Base-by-base conservation (phyloP, 2,797 vertebrate genomes). In the Tarsius wallacei region DNA sequence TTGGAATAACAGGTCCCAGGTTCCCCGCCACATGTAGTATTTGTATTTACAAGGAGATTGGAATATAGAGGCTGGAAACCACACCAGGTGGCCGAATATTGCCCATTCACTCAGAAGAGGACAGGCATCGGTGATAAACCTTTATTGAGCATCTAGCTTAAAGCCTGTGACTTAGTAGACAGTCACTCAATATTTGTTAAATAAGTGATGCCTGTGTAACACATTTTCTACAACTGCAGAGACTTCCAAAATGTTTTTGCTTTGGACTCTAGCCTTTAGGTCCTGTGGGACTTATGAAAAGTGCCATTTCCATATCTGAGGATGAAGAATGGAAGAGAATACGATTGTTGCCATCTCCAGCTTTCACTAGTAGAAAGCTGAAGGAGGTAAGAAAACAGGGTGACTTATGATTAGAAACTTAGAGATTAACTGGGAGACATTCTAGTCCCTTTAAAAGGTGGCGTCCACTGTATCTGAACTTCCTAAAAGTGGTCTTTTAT, bases 321-420 rank as follows among this genome's bases (percentile, higher is more conserved):
- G 97, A 99, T 0, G 98, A 99, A 0, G 95, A 98, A 0, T 99
- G 99, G 99, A 99, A 98, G 88, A 98, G 98, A 91, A 53, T 99
- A 55, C 96, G 98, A 0, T 98, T 98, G 0, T 74, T 99, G 94
- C 97, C 99, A 61, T 98, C 98, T 0, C 98, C 99, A 55, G 97
- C 98, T n/a, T 99, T 99, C 98, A 98, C 98, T 93, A 99, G 98
- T 2, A 98, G 98, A 55, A 99, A 98, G 28, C 98, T 99, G 10
- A 99, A 99, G 94, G 98, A 99, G 98, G 99, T 99, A 98, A 98
- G 85, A 4, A 84, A 87, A 59, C 12, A 59, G 51, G 14, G 91
- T 14, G 15, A 49, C 1, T 61, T 57, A 55, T 31, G 16, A 13
- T 15, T 77, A 78, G 49, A 77, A 90, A 76, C 1, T 59, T 31